These are phyloP conservation scores for Argyrosomus regius DNA, from an alignment of 2,797 vertebrate species.

Conservation along the genomic window DNA sequence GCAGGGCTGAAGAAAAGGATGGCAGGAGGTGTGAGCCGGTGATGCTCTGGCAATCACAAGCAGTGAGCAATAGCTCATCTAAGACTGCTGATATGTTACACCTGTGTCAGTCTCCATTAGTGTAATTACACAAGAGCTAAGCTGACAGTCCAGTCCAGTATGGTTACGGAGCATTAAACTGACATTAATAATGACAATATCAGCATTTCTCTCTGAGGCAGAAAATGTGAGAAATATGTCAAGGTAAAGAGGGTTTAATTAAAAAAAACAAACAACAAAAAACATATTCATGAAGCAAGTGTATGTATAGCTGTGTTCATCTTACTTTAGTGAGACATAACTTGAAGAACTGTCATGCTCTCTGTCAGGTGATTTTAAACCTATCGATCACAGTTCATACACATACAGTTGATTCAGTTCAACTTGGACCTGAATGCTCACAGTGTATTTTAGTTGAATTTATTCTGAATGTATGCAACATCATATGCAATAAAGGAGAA, in stretches of 20 bases:
- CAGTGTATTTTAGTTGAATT: neutral
- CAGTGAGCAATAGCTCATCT: constrained; percentile 56
- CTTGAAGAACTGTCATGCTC: constrained; percentile 23
- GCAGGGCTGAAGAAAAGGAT: constrained; percentile 31
- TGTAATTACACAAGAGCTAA: constrained; percentile 62
- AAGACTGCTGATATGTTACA: constrained; percentile 62
- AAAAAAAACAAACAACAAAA: no score
- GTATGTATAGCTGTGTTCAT: neutral
- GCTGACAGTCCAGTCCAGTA: constrained; percentile 57
- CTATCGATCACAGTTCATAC: neutral
- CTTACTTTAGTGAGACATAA: constrained; percentile 24
- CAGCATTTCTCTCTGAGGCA: constrained; percentile 56
- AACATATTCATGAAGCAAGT: constrained; percentile 22
- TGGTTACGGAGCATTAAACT: constrained; percentile 41
- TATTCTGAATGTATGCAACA: neutral
- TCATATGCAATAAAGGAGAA: neutral
- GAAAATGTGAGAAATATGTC: constrained; percentile 8
- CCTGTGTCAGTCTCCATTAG: constrained; percentile 71
- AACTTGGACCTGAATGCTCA: neutral
- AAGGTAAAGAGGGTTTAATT: constrained; percentile 9
- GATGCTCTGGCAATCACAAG: constrained; percentile 31
- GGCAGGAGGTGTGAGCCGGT: neutral
- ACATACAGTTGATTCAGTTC: neutral
- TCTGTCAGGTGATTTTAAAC: constrained; percentile 18
- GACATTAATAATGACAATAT: constrained; percentile 68